A percentile compares a stretch with the other conserved stretches of the same genome.
These are phyloP conservation scores for Craseonycteris thonglongyai DNA, from an alignment of 2,113 vertebrate genomes.

Conservation along the genomic window DNA sequence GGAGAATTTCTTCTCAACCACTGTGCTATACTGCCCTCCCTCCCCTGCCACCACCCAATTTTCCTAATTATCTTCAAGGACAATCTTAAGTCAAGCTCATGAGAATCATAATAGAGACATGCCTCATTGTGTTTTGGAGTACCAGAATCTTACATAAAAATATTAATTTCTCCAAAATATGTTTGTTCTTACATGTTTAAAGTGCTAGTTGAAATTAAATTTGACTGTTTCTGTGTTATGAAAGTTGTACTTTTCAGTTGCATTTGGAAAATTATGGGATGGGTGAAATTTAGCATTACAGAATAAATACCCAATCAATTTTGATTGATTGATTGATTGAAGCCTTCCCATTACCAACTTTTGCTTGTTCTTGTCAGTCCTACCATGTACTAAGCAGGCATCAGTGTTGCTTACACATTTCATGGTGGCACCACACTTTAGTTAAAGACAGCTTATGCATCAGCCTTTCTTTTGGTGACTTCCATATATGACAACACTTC, in stretches of 20 bases:
- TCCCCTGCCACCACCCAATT: neutral
- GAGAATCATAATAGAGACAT: neutral
- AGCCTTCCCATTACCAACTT: neutral
- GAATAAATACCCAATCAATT: neutral
- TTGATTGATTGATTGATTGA: neutral
- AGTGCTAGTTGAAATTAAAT: neutral
- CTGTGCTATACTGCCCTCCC: neutral
- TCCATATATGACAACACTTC: neutral
- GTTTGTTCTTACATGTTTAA: slow-evolving; percentile 4
- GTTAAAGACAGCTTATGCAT: neutral
- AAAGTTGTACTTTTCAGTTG: neutral
- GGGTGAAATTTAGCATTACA: neutral
- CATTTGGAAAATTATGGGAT: neutral
- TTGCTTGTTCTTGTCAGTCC: neutral
- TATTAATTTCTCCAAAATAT: slow-evolving; percentile 32
- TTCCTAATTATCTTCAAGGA: slow-evolving; percentile 28
- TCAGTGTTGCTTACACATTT: neutral
- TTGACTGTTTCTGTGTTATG: neutral
- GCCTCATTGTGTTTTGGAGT: slow-evolving; percentile 1
- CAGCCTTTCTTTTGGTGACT: neutral
- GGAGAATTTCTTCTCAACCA: neutral
- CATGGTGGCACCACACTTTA: neutral
- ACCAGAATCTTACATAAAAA: slow-evolving; percentile 5
- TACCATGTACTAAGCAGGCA: neutral
- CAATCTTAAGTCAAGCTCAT: slow-evolving; percentile 2